Conservation (phyloP, 1,140 invertebrate genomes). For the Drosophila mayri region DNA sequence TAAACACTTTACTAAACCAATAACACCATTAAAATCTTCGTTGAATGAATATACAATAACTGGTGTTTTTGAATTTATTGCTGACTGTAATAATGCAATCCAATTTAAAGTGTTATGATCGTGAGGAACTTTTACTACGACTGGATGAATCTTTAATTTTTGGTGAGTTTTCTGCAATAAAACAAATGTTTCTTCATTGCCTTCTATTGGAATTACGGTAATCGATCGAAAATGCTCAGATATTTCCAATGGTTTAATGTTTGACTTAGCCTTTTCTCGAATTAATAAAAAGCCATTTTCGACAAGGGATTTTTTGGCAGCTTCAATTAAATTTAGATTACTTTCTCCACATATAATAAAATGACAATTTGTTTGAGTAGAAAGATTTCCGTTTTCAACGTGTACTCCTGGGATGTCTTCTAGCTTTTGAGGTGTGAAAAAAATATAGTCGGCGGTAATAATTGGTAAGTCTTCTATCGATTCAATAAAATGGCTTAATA, state of each 20-base stretch:
- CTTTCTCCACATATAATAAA: constrained; percentile 86
- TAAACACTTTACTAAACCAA: constrained; percentile 93
- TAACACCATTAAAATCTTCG: constrained; percentile 90
- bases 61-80: constrained; percentile 85
- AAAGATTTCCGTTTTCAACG: constrained; percentile 88
- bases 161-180: constrained; percentile 79
- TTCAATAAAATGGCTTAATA: constrained; percentile 86
- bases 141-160: constrained; percentile 53
- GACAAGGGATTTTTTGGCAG: constrained; percentile 67
- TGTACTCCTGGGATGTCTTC: constrained; percentile 86
- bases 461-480: constrained; percentile 88
- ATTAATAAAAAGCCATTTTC: constrained; percentile 86
- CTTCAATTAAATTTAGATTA: constrained; percentile 25
- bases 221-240: constrained; percentile 65
- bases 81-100: constrained; percentile 86
- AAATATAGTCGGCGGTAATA: constrained; percentile 84
- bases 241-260: constrained; percentile 43
- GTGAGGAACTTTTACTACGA: constrained; percentile 70
- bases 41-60: constrained; percentile 87
- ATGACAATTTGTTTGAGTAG: constrained; percentile 86
- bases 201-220: constrained; percentile 66
- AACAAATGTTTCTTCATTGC: constrained; percentile 70
- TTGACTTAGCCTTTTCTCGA: constrained; percentile 76
- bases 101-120: constrained; percentile 85
- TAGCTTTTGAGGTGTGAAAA: constrained; percentile 85